These are phyloP conservation scores for Sinocyclocheilus grahami DNA, from an alignment of 2,113 vertebrate genomes.

Conservation along the genomic window DNA sequence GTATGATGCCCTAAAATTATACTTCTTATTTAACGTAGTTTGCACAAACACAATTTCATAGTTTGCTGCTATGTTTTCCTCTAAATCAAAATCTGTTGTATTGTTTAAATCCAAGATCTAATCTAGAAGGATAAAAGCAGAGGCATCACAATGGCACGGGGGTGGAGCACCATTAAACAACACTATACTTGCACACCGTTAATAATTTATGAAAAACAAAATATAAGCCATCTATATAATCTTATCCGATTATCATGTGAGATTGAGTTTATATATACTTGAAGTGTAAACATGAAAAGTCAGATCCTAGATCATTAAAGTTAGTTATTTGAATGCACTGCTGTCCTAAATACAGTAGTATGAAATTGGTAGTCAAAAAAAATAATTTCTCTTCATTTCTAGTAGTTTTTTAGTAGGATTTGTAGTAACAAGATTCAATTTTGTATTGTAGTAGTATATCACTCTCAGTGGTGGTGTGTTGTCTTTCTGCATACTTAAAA, in stretches of 20 bases:
- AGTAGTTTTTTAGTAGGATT: too few species aligned
- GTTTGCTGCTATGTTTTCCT: neutral
- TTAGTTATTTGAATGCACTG: neutral
- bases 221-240: neutral
- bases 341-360: neutral
- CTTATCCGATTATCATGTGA: neutral
- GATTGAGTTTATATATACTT: neutral
- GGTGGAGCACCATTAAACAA: neutral
- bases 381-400: too few species aligned
- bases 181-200: neutral
- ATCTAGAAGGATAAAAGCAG: neutral
- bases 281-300: neutral
- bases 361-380: too few species aligned
- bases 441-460: neutral
- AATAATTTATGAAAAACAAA: neutral
- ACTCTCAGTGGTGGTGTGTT: neutral
- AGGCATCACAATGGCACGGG: neutral
- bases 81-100: neutral
- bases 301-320: neutral
- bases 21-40: neutral
- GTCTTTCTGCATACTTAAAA: neutral
- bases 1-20: neutral
- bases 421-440: neutral
- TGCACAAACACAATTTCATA: neutral
- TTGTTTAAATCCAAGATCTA: conserved; percentile 3